Evolutionary conservation across 2,797 vertebrate genomes (phyloP).

Genomic region (Oceanodroma leucorhoa): DNA sequence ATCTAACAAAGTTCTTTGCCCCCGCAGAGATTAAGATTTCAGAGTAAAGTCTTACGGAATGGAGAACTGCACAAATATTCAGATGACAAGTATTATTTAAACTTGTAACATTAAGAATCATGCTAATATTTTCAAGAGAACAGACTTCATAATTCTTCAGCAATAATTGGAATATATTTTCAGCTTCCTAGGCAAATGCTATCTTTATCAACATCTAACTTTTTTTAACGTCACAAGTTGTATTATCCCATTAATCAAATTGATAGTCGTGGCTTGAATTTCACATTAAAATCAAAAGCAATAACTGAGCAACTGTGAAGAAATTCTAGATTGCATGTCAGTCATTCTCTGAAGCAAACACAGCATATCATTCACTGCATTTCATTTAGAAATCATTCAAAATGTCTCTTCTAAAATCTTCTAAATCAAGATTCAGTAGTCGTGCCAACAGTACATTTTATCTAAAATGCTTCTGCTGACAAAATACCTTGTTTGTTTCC

Average conservation of each 20-base stretch:
- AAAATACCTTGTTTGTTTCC: not conserved
- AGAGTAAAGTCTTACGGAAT: not conserved
- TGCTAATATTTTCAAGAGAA: not conserved
- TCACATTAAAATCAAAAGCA: constrained; percentile 7
- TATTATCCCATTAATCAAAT: constrained; percentile 28
- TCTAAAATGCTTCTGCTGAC: not conserved
- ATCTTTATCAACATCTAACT: constrained; percentile 15
- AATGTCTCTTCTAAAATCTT: not conserved
- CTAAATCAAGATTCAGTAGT: not conserved
- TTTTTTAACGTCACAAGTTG: constrained; percentile 2
- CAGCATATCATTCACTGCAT: not conserved
- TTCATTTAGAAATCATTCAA: not conserved
- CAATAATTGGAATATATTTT: not conserved
- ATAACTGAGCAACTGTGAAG: not conserved
- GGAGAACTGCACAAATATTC: not conserved
- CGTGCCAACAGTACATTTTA: not conserved
- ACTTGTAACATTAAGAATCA: not conserved
- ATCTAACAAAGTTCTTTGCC: not conserved
- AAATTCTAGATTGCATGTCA: constrained; percentile 8
- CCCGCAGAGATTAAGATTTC: not conserved
- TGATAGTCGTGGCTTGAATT: constrained; percentile 1
- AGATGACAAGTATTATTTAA: not conserved
- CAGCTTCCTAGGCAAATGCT: not conserved
- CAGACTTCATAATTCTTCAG: not conserved
- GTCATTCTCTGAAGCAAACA: constrained; percentile 1